phyloP scores from a whole-genome alignment of 2,113 vertebrate genomes.

The Urocolius indicus region DNA sequence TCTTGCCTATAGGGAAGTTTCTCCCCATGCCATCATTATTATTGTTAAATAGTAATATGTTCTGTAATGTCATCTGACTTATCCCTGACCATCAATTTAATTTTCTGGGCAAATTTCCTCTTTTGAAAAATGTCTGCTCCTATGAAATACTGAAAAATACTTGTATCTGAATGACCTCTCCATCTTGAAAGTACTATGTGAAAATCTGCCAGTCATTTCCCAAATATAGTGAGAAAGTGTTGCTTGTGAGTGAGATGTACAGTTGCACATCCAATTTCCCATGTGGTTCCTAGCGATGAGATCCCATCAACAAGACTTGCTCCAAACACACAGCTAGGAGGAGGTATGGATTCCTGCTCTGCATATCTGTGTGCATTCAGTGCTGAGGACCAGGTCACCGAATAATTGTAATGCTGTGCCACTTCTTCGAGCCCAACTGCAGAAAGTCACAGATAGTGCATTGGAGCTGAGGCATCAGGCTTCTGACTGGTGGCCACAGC shows the following conservation, averaged over 20 bases:
- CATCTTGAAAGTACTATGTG: rapidly evolving
- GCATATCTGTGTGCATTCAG: rapidly evolving
- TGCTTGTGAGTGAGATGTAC: neutral
- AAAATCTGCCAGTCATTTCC: neutral
- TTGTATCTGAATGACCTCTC: neutral
- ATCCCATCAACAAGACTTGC: neutral
- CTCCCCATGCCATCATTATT: neutral
- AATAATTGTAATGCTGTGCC: rapidly evolving
- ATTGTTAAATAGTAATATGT: neutral
- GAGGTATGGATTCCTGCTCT: neutral
- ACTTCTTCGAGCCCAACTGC: rapidly evolving
- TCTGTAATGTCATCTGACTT: neutral
- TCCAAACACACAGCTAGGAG: rapidly evolving
- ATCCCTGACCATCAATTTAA: neutral
- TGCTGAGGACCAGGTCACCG: rapidly evolving
- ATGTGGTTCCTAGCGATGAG: neutral
- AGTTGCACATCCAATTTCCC: neutral
- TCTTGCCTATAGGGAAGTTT: neutral
- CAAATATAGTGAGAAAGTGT: neutral
- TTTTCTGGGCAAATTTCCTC: neutral
- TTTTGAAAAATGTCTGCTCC: neutral
- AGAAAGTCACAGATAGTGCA: neutral
- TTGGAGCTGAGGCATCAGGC: neutral
- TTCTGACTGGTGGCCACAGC: neutral
- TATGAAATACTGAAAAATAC: neutral